Conservation (phyloP, 2,797 vertebrate species). For the Acrossocheilus fasciatus region DNA sequence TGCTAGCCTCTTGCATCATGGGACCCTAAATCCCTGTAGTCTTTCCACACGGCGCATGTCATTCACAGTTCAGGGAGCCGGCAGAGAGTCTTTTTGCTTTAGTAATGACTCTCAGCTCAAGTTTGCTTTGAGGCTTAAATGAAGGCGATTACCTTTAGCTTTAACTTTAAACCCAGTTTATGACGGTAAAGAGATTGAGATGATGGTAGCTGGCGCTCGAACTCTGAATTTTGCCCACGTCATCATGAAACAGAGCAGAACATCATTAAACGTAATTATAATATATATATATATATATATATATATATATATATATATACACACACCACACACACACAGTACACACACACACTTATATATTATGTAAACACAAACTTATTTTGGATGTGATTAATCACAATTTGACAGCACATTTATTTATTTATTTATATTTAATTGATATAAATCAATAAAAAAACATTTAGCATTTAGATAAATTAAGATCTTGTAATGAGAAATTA, state of each 20-base stretch:
- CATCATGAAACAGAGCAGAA: constrained; percentile 62
- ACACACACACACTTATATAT: no score
- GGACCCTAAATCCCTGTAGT: neutral
- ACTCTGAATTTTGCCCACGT: constrained; percentile 21
- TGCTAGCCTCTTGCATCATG: neutral
- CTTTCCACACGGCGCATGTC: neutral
- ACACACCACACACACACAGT: no score
- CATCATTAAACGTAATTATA: constrained; percentile 58
- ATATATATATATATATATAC: no score
- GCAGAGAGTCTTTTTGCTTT: constrained; percentile 17
- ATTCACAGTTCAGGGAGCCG: constrained; percentile 5
- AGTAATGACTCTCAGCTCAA: constrained; percentile 32
- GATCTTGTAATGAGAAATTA: neutral
- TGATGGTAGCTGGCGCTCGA: neutral
- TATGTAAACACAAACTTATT: no score
- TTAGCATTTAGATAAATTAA: neutral
- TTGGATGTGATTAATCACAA: no score
- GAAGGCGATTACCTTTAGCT: constrained; percentile 53
- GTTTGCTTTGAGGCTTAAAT: constrained; percentile 38
- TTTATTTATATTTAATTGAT: no score
- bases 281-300: no score
- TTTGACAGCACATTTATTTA: no score
- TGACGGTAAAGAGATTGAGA: constrained; percentile 7
- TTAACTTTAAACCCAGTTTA: constrained; percentile 34
- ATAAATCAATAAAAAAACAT: neutral